Percentiles rank a stretch among this genome's conserved stretches.
These are phyloP conservation scores for Drosophila phalerata DNA, from an alignment of 2,888 invertebrate genomes.

Conservation along the genomic window DNA sequence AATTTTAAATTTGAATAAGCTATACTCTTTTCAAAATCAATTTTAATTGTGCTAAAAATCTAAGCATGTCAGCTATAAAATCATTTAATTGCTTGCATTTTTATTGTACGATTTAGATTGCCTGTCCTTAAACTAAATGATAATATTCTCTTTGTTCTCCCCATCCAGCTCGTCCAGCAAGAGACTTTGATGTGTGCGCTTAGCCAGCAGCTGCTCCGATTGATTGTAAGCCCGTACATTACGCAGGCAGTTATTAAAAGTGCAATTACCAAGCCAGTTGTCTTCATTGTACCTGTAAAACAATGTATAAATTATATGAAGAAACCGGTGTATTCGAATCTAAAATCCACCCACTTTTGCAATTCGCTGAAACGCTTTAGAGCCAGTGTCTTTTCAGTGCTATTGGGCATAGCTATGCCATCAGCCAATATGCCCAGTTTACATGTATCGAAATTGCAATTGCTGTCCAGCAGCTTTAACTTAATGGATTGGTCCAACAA, in stretches of 20 bases:
- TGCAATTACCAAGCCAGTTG: slow-evolving; percentile 58
- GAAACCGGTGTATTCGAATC: neutral
- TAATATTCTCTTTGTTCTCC: slow-evolving; percentile 71
- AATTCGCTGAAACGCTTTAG: slow-evolving; percentile 56
- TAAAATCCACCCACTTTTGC: slow-evolving; percentile 40
- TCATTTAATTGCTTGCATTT: slow-evolving; percentile 12
- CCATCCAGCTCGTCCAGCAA: slow-evolving; percentile 56
- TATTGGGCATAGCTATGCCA: slow-evolving; percentile 76
- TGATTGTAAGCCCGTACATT: slow-evolving; percentile 57
- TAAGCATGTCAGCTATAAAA: neutral
- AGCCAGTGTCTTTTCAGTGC: slow-evolving; percentile 52
- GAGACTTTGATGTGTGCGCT: slow-evolving; percentile 47
- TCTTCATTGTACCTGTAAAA: slow-evolving; percentile 55
- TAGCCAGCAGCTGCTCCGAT: slow-evolving; percentile 57
- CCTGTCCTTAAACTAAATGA: slow-evolving; percentile 37
- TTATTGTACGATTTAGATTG: slow-evolving; percentile 26
- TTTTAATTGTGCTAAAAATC: neutral
- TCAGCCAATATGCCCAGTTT: slow-evolving; percentile 87
- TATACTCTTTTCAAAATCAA: neutral
- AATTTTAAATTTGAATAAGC: no score
- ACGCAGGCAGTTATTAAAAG: slow-evolving; percentile 56
- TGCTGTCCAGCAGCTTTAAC: slow-evolving; percentile 85
- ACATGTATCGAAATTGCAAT: slow-evolving; percentile 85
- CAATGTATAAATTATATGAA: no score
- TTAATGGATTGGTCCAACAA: slow-evolving; percentile 74